Percentiles rank a stretch among this genome's conserved stretches.
Evolutionary conservation across 2,113 vertebrate genomes (phyloP).

Genomic region (Corythornis madagascariensis): DNA sequence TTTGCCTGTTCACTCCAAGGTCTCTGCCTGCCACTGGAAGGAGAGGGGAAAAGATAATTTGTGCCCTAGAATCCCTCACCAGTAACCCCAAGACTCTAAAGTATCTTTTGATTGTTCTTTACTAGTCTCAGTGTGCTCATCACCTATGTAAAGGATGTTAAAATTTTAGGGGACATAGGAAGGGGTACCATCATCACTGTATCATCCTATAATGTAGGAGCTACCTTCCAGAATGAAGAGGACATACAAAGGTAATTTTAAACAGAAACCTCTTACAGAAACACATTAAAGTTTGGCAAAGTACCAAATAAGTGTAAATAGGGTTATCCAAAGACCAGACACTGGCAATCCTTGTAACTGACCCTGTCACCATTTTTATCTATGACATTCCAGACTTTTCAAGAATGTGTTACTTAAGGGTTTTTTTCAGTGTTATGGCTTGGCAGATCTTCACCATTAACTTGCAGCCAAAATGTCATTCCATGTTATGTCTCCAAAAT

Average conservation of each 20-base stretch:
- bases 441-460: background rate
- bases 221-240: background rate
- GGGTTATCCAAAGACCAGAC: background rate
- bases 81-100: too few species aligned
- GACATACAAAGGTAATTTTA: background rate
- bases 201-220: background rate
- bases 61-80: too few species aligned
- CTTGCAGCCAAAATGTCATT: background rate
- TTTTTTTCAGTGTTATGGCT: background rate
- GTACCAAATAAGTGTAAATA: background rate
- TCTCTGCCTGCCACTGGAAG: too few species aligned
- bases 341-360: background rate
- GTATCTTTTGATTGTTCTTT: too few species aligned
- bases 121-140: too few species aligned
- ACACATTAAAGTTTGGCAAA: background rate
- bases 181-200: background rate
- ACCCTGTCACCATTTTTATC: background rate
- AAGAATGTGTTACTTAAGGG: background rate
- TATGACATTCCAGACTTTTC: background rate
- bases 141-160: background rate
- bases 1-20: too few species aligned
- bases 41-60: too few species aligned
- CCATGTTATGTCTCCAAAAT: fast-evolving
- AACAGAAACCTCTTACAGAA: background rate
- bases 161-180: background rate